Conservation (phyloP, 30 jellyfish, hydroid and myxozoan species). For the Aurelia sp. region DNA sequence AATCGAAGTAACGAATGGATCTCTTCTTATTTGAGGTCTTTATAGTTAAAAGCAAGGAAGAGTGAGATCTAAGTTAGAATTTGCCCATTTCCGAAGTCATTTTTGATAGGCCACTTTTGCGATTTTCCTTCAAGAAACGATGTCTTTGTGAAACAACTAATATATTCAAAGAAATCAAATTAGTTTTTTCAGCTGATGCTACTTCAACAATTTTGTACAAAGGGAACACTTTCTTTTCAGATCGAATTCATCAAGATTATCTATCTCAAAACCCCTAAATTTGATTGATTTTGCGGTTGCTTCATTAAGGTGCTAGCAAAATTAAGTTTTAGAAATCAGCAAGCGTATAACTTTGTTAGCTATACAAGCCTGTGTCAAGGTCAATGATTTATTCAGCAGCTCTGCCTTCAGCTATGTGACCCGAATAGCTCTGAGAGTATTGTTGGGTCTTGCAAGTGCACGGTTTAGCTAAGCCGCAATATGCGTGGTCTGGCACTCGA, state of each 20-base stretch:
- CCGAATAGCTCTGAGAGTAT: not conserved
- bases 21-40: too few relatives aligned
- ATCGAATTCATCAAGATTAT: not conserved
- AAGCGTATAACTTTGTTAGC: constrained; percentile 33
- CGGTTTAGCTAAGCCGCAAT: constrained; percentile 56
- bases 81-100: too few relatives aligned
- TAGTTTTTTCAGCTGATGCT: not conserved
- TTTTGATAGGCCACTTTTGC: too few relatives aligned
- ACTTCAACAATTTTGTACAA: not conserved
- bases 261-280: not conserved
- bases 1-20: too few relatives aligned
- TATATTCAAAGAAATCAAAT: too few relatives aligned
- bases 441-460: constrained; percentile 7
- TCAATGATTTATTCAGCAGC: constrained; percentile 30
- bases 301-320: not conserved
- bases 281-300: not conserved
- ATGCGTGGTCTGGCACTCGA: constrained; percentile 50
- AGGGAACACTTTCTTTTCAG: not conserved
- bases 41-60: too few relatives aligned
- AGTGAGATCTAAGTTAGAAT: not conserved
- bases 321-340: constrained; percentile 23
- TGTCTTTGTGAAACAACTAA: too few relatives aligned
- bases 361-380: constrained; percentile 48
- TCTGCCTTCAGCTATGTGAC: constrained; percentile 3
- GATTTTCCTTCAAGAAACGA: too few relatives aligned